Conservation (phyloP, 2,888 invertebrate species). For the Plutella xylostella region DNA sequence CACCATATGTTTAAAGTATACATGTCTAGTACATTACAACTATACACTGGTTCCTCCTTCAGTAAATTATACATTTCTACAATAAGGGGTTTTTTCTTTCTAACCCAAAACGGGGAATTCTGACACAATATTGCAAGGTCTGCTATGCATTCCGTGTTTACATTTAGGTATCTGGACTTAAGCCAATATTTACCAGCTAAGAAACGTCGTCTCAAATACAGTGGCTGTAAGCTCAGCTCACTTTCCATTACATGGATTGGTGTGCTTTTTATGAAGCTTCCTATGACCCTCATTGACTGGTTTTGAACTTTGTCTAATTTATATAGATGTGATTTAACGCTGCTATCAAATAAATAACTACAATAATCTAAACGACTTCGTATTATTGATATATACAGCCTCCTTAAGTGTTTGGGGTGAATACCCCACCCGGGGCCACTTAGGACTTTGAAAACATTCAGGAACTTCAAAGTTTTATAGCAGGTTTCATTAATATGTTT, state of each 20-base stretch:
- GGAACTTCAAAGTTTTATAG: not conserved
- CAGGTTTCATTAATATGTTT: slow-evolving; percentile 2
- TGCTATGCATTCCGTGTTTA: too few species aligned
- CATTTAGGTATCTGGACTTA: not conserved
- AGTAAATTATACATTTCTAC: not conserved
- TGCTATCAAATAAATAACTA: not conserved
- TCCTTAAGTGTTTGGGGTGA: slow-evolving; percentile 6
- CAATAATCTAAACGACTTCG: slow-evolving; percentile 10
- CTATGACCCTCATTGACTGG: slow-evolving; percentile 6
- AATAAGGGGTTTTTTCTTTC: not conserved
- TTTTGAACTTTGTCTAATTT: slow-evolving; percentile 9
- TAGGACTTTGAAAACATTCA: slow-evolving; percentile 5
- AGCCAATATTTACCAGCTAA: slow-evolving; percentile 4
- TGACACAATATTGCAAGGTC: too few species aligned
- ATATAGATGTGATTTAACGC: not conserved
- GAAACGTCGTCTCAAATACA: not conserved
- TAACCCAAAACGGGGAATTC: not conserved
- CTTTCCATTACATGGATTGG: slow-evolving; percentile 9
- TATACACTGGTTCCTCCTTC: not conserved
- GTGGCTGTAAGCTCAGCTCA: slow-evolving; percentile 4
- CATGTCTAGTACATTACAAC: not conserved
- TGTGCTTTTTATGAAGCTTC: slow-evolving; percentile 7
- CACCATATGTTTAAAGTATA: not conserved
- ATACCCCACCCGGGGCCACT: slow-evolving; percentile 5
- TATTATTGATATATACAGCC: slow-evolving; percentile 6